These are phyloP conservation scores for Varanus salvator DNA, from an alignment of 2,113 vertebrate genomes.

Conservation along the genomic window DNA sequence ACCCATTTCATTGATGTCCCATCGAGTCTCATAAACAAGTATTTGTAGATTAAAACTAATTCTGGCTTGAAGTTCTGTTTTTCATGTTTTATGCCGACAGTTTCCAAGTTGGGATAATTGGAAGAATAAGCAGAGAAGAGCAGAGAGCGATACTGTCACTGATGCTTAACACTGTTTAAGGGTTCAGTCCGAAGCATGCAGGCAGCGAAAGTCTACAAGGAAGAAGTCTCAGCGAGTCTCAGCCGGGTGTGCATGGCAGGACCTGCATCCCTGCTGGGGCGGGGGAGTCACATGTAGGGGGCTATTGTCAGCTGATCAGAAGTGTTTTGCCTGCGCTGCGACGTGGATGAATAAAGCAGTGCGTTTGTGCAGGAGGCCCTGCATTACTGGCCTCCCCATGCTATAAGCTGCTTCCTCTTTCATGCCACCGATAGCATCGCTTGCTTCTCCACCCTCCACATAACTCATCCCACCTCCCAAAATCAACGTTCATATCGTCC, in stretches of 20 bases:
- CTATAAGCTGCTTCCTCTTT: not conserved
- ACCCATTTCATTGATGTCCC: not conserved
- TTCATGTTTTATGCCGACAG: not conserved
- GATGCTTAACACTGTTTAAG: not conserved
- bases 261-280: no score
- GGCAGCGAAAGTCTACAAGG: no score
- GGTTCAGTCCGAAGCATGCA: no score
- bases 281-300: not conserved
- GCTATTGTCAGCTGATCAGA: not conserved
- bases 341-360: not conserved
- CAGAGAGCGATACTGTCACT: not conserved
- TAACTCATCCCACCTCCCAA: not conserved
- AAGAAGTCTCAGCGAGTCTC: no score
- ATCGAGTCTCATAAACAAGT: not conserved
- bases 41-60: not conserved
- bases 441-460: not conserved
- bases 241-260: no score
- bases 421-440: not conserved
- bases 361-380: not conserved
- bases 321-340: not conserved
- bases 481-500: not conserved
- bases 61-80: not conserved
- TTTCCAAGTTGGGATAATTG: not conserved
- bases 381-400: not conserved
- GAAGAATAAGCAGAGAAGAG: not conserved